A percentile compares a stretch with the other conserved stretches of the same genome.
phyloP scores from a whole-genome alignment of 2,113 vertebrate genomes.

The Ptilorrhoa leucosticta region DNA sequence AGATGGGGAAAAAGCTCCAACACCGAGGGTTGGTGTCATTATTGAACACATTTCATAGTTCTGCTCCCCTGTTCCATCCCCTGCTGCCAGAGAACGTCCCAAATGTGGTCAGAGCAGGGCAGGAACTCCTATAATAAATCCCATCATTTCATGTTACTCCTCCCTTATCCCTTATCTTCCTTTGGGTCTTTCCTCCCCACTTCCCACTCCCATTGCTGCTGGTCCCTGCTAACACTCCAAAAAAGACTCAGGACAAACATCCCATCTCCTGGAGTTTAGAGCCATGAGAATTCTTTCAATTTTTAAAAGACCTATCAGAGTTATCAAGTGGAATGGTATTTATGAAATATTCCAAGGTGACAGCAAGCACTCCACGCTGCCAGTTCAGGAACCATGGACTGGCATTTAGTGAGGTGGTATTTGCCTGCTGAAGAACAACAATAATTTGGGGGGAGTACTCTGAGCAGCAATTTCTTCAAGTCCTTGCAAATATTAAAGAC shows the following conservation, averaged over 20 bases:
- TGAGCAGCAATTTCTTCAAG: background rate
- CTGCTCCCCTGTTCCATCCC: background rate
- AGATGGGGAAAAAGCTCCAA: background rate
- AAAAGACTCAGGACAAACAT: background rate
- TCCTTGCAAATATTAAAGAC: background rate
- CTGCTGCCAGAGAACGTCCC: fast-evolving
- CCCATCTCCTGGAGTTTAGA: background rate
- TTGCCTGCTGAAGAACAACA: background rate
- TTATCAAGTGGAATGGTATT: background rate
- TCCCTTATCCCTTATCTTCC: background rate
- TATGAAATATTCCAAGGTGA: background rate
- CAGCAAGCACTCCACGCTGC: background rate
- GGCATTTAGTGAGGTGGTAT: background rate
- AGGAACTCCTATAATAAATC: background rate
- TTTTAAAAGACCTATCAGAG: background rate
- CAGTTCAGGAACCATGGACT: fast-evolving
- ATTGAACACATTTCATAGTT: fast-evolving
- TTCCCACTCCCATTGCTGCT: background rate
- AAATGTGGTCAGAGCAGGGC: background rate
- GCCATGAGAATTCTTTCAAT: background rate
- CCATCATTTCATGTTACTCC: background rate
- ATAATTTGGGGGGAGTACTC: background rate
- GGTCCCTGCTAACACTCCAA: background rate
- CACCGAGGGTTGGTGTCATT: background rate
- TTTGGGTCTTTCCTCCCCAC: too few relatives aligned